phyloP scores from a whole-genome alignment of 1,140 invertebrate species.

The Epicauta chinensis region DNA sequence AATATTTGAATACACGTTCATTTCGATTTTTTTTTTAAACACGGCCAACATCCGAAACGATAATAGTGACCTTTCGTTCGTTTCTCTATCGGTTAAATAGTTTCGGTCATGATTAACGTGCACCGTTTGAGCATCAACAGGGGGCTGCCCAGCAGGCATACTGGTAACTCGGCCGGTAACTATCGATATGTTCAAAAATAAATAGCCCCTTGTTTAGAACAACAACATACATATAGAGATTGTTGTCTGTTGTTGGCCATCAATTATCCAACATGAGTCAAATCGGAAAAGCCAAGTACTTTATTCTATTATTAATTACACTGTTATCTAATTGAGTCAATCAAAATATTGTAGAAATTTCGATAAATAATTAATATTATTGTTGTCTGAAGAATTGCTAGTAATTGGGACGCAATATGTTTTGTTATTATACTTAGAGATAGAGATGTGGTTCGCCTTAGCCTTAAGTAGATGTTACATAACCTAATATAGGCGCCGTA shows the following conservation, averaged over 20 bases:
- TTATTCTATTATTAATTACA: too few species aligned
- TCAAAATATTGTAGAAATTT: background rate
- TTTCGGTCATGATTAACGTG: slow-evolving; percentile 22
- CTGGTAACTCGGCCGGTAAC: slow-evolving; percentile 6
- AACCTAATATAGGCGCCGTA: slow-evolving; percentile 19
- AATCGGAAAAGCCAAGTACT: too few species aligned
- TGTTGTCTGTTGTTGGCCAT: too few species aligned
- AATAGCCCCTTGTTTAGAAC: slow-evolving; percentile 19
- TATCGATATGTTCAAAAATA: slow-evolving; percentile 19
- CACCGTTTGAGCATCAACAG: slow-evolving; percentile 4
- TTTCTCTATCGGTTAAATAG: background rate
- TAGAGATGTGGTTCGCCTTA: background rate
- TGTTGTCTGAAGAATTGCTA: background rate
- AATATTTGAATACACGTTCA: too few species aligned
- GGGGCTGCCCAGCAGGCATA: slow-evolving; percentile 14
- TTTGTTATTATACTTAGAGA: background rate
- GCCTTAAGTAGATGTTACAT: slow-evolving; percentile 9
- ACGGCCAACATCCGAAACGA: too few species aligned
- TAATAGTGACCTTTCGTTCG: too few species aligned
- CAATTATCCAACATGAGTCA: too few species aligned
- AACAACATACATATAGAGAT: background rate
- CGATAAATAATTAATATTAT: background rate
- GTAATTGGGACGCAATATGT: too few species aligned
- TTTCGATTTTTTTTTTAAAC: too few species aligned
- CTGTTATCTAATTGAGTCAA: background rate